phyloP scores from a whole-genome alignment of 2,113 vertebrate species.

The Lasiurus borealis region DNA sequence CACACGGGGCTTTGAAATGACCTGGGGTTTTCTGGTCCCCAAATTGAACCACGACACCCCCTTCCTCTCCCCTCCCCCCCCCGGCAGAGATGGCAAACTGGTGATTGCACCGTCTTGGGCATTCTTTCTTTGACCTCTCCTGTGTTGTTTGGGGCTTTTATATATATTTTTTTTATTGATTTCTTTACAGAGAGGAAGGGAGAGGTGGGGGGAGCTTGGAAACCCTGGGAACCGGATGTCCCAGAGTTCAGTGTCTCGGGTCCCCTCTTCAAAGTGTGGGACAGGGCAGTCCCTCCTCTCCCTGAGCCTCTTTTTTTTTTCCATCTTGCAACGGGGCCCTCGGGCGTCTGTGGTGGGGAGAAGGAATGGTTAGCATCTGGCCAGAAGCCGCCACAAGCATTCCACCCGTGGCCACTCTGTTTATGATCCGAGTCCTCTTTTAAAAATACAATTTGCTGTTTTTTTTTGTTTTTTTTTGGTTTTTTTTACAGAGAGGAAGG shows the following conservation, averaged over 20 bases:
- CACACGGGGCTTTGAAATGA: neutral
- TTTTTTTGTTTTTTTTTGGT: too few relatives aligned
- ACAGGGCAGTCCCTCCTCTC: neutral
- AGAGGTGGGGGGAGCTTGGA: neutral
- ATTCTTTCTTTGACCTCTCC: neutral
- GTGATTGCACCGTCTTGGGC: neutral
- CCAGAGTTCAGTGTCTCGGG: neutral
- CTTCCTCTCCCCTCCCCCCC: too few relatives aligned
- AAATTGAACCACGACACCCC: rapidly evolving
- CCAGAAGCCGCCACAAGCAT: neutral
- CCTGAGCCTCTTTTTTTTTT: neutral
- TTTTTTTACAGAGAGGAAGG: too few relatives aligned
- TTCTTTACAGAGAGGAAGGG: too few relatives aligned
- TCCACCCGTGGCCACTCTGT: neutral
- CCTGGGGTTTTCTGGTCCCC: neutral
- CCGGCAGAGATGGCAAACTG: neutral
- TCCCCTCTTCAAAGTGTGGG: neutral
- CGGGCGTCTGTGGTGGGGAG: too few relatives aligned
- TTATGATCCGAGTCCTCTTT: neutral
- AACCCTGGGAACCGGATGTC: neutral
- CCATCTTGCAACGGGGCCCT: neutral
- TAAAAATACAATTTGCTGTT: too few relatives aligned
- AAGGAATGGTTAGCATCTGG: neutral
- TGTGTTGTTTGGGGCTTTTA: neutral
- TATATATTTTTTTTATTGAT: neutral